Evolutionary conservation across 2,888 invertebrate species (phyloP).

Genomic region (Eristalinus sepulchralis): DNA sequence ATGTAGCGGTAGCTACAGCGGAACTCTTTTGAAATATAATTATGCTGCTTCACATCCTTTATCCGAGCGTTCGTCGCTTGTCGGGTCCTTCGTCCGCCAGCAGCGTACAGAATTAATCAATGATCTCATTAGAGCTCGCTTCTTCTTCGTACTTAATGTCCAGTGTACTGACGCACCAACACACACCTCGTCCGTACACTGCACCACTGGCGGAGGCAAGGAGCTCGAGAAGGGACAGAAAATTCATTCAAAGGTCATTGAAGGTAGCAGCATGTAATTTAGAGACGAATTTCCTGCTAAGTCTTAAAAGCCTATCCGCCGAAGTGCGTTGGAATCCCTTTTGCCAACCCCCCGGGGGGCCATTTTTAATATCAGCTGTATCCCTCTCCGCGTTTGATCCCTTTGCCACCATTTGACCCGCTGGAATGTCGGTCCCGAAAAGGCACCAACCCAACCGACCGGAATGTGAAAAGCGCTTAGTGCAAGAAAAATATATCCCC

Average conservation of each 20-base stretch:
- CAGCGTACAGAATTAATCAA: constrained; percentile 23
- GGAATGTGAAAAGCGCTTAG: constrained; percentile 6
- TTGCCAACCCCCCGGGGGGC: constrained; percentile 30
- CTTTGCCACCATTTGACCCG: constrained; percentile 13
- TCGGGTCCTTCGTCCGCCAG: neutral
- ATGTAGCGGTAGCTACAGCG: neutral
- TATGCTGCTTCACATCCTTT: constrained; percentile 18
- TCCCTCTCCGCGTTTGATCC: neutral
- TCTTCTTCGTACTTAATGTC: constrained; percentile 15
- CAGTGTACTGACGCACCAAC: neutral
- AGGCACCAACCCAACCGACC: constrained; percentile 21
- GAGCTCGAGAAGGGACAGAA: neutral
- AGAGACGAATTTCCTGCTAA: constrained; percentile 24
- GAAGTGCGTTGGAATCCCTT: constrained; percentile 42
- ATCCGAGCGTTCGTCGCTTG: neutral
- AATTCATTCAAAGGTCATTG: constrained; percentile 18
- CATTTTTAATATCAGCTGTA: constrained; percentile 49
- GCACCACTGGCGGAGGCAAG: neutral
- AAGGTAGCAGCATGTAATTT: constrained; percentile 22
- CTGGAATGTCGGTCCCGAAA: constrained; percentile 4
- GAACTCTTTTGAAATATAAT: constrained; percentile 18
- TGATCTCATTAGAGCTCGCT: constrained; percentile 47
- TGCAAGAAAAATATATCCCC: constrained; percentile 9
- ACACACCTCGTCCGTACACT: neutral
- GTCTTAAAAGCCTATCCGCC: constrained; percentile 11